Base-by-base conservation (phyloP, 1,140 invertebrate genomes). In the Nasonia giraulti region DNA sequence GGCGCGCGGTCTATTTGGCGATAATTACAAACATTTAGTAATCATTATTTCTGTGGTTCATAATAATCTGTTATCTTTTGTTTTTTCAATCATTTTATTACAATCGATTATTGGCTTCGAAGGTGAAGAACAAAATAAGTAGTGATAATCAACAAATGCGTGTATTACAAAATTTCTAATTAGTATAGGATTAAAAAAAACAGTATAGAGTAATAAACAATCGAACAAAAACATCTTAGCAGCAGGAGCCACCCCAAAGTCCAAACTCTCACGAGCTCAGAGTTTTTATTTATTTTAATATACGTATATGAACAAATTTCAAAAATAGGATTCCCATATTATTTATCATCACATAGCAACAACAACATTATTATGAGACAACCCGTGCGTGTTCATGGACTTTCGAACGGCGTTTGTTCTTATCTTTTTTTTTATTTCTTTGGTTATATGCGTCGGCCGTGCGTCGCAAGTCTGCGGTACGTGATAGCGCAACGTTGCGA, bases 201-300 rank as follows among this genome's bases (percentile, higher is more conserved):
- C 66, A 86, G 73, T 79, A 86, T 74, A 86, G 80, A 85, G 50
- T 83, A 82, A 86, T 82, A 82, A 86, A 86, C 85, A 83, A 86
- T 82, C 80, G 68, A 86, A 86, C 85, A 86, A 83, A 86, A 86
- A 82, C 76, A 83, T 86, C 17, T 79, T 68, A 82, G 84, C 80
- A 85, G 80, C 84, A 82, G 75, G 84, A 71, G 80, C 85, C 75
- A 82, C 80, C 76, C 80, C 80, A 86, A 86, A 86, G 85, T 86
- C 69, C 80, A 83, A 86, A 86, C 85, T 83, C 75, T 78, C 79
- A 27, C 37, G 80, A 85, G 80, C 66, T 74, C 62, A 82, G 68
- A 85, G 23, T 68, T 37, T 23, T 2, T 62, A 74, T 71, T 20
- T 27, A 27, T 27, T 27, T 27, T 27, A 27, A 74, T 23, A 40